These are phyloP conservation scores for Upupa epops DNA, from an alignment of 2,113 vertebrate genomes.

Conservation along the genomic window DNA sequence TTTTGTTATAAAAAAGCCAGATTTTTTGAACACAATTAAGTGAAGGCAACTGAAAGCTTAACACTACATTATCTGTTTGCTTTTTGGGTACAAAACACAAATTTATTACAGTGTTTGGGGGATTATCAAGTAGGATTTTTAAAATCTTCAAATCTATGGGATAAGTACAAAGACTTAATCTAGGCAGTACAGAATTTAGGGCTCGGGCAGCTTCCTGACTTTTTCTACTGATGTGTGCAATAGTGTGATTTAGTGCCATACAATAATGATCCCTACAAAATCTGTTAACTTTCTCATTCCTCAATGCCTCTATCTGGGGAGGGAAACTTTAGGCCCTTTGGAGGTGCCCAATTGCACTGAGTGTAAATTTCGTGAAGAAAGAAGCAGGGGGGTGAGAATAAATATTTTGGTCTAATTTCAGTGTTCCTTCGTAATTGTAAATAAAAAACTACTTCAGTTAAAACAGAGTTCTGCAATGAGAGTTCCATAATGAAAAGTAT, in stretches of 20 bases:
- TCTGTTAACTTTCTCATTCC: not conserved
- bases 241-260: not conserved
- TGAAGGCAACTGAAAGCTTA: not conserved
- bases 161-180: not conserved
- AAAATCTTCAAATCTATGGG: not conserved
- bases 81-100: not conserved
- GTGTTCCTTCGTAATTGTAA: not conserved
- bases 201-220: not conserved
- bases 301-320: not conserved
- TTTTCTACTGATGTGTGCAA: not conserved
- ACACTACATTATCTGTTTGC: not conserved
- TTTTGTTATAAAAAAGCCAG: not conserved
- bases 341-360: not conserved
- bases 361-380: not conserved
- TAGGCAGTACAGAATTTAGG: not conserved
- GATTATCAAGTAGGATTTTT: not conserved
- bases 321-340: not conserved
- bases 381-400: not conserved
- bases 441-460: not conserved
- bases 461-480: not conserved
- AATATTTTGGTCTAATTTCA: not conserved
- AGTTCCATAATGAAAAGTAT: not conserved
- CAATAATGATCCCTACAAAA: not conserved
- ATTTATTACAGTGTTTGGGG: not conserved
- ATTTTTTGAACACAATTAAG: not conserved